These are phyloP conservation scores for Leptopterna dolabrata DNA, from an alignment of 2,888 invertebrate genomes.

Conservation along the genomic window DNA sequence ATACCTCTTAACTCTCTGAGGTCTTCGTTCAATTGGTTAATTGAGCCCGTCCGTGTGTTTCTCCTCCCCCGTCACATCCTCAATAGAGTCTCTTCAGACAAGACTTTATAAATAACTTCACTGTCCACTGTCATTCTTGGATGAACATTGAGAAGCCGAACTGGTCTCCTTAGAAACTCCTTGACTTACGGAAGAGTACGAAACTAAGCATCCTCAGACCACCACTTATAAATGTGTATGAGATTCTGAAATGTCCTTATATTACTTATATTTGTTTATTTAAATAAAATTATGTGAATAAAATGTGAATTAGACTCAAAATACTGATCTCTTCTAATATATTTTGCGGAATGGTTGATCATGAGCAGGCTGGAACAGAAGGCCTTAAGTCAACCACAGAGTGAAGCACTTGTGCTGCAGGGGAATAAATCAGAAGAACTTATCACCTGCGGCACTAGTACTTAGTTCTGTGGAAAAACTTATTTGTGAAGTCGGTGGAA, in stretches of 20 bases:
- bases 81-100: conserved; percentile 41
- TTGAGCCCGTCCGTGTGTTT: conserved; percentile 48
- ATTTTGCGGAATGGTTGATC: neutral
- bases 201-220: too few relatives aligned
- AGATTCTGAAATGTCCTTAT: too few relatives aligned
- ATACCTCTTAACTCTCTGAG: conserved; percentile 49
- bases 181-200: too few relatives aligned
- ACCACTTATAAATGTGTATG: too few relatives aligned
- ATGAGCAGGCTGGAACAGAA: neutral
- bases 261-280: too few relatives aligned
- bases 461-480: conserved; percentile 56
- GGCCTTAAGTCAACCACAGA: conserved; percentile 44
- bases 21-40: conserved; percentile 51
- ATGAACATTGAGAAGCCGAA: neutral
- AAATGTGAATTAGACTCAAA: too few relatives aligned
- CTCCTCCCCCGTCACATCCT: conserved; percentile 38
- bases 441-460: conserved; percentile 61
- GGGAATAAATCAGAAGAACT: conserved; percentile 33
- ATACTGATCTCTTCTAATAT: too few relatives aligned
- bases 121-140: neutral
- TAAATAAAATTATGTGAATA: too few relatives aligned
- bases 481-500: neutral
- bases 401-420: conserved; percentile 61
- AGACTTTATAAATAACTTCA: conserved; percentile 31
- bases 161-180: neutral